phyloP scores from a whole-genome alignment of 1,140 invertebrate genomes.

The Rhynchophorus ferrugineus region DNA sequence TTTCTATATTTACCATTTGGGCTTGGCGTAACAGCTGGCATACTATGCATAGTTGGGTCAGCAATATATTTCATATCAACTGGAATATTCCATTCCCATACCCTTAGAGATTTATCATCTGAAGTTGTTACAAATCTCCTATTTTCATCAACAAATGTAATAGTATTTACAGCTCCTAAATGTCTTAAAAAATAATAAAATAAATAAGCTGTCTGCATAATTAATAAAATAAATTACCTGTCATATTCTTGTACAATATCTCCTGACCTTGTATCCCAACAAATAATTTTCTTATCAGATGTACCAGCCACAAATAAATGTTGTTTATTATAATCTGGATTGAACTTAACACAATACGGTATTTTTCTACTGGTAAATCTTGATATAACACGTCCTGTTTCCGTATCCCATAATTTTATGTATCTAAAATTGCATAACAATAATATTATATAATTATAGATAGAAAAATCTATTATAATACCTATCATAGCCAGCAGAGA shows the following conservation, averaged over 20 bases:
- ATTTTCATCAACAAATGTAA: conserved; percentile 99
- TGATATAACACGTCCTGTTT: conserved; percentile 87
- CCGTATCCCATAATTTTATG: conserved; percentile 98
- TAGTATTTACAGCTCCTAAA: conserved; percentile 96
- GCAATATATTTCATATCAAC: conserved; percentile 99
- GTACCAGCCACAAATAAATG: conserved; percentile 97
- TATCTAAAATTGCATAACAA: conserved; percentile 55
- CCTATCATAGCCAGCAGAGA: conserved; percentile 68
- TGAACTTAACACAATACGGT: conserved; percentile 96
- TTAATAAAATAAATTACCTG: conserved; percentile 26
- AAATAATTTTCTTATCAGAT: conserved; percentile 98
- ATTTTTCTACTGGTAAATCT: conserved; percentile 92
- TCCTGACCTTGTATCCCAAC: conserved; percentile 92
- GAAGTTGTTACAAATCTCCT: conserved; percentile 95
- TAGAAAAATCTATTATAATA: neutral
- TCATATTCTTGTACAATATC: conserved; percentile 99
- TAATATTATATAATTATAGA: conserved; percentile 1
- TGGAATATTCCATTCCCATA: conserved; percentile 99
- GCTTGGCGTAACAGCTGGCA: conserved; percentile 90
- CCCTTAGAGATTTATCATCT: conserved; percentile 96
- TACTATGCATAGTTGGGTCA: conserved; percentile 99
- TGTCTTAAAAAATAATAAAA: conserved; percentile 51
- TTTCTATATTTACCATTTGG: conserved; percentile 64
- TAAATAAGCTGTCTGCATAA: neutral
- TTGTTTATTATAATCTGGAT: conserved; percentile 95